Percentiles rank a stretch among this genome's conserved stretches.
Evolutionary conservation across 2,888 invertebrate species (phyloP).

Genomic region (Meta bourneti): DNA sequence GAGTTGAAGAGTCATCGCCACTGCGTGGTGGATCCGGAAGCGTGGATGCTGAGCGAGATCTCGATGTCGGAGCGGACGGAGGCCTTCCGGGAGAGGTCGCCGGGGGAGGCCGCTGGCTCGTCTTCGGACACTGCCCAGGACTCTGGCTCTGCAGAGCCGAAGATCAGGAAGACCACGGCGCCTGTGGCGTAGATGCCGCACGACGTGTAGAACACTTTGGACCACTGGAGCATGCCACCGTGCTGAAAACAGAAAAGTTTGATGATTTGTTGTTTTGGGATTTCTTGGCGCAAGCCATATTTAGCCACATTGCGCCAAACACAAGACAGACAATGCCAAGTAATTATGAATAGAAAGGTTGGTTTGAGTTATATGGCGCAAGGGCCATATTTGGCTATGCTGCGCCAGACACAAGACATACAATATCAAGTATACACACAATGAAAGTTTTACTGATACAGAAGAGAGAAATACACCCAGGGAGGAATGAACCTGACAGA

Average conservation of each 20-base stretch:
- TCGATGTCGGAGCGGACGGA: constrained; percentile 72
- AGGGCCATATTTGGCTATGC: too few species aligned
- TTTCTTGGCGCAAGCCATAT: too few species aligned
- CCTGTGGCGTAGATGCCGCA: constrained; percentile 80
- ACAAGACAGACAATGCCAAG: too few species aligned
- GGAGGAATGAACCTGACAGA: too few species aligned
- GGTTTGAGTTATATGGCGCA: too few species aligned
- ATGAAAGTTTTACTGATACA: too few species aligned
- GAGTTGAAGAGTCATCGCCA: constrained; percentile 64
- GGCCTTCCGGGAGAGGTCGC: constrained; percentile 55
- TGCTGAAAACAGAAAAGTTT: constrained; percentile 42
- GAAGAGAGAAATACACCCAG: too few species aligned
- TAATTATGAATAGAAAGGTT: too few species aligned
- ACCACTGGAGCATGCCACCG: constrained; percentile 76
- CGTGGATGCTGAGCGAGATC: constrained; percentile 73
- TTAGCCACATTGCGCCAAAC: too few species aligned
- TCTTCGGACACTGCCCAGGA: constrained; percentile 76
- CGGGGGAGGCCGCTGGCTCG: constrained; percentile 16
- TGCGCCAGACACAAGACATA: too few species aligned
- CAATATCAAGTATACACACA: too few species aligned
- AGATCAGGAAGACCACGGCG: constrained; percentile 78
- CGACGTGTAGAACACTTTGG: constrained; percentile 81
- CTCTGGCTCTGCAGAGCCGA: constrained; percentile 78
- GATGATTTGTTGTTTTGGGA: not conserved
- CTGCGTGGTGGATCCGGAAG: constrained; percentile 38